Conservation (phyloP, 2,113 vertebrate species). For the Hyaena hyaena region DNA sequence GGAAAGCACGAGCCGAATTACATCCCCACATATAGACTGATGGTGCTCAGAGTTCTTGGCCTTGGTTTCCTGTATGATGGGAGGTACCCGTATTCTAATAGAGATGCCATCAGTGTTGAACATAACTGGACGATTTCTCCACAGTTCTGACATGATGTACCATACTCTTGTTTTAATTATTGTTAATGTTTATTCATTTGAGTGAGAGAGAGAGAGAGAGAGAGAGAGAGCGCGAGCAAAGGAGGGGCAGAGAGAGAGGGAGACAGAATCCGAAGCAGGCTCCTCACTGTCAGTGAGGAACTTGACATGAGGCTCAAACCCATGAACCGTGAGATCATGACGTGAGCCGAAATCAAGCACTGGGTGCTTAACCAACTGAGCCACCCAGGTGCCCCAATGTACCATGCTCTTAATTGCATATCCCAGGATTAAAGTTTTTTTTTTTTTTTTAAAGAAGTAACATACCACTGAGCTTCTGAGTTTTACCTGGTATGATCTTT, state of each 20-base stretch:
- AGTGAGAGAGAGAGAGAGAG: too few relatives aligned
- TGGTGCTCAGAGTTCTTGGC: neutral
- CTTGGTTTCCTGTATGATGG: neutral
- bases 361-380: too few relatives aligned
- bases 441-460: neutral
- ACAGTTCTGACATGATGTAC: neutral
- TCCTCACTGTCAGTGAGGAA: too few relatives aligned
- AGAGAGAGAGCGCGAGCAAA: too few relatives aligned
- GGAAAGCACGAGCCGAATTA: fast-evolving
- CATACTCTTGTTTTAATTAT: too few relatives aligned
- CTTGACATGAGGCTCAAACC: too few relatives aligned
- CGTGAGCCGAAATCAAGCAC: too few relatives aligned
- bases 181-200: too few relatives aligned
- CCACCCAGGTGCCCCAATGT: too few relatives aligned
- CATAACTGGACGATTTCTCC: neutral
- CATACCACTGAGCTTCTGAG: neutral
- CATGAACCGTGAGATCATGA: too few relatives aligned
- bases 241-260: too few relatives aligned
- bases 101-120: neutral
- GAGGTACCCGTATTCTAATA: neutral
- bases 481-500: neutral
- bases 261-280: too few relatives aligned
- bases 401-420: neutral
- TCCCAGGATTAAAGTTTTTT: neutral
- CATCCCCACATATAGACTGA: fast-evolving